These are phyloP conservation scores for Reticulitermes lucifugus DNA, from an alignment of 2,888 invertebrate species.

Conservation along the genomic window DNA sequence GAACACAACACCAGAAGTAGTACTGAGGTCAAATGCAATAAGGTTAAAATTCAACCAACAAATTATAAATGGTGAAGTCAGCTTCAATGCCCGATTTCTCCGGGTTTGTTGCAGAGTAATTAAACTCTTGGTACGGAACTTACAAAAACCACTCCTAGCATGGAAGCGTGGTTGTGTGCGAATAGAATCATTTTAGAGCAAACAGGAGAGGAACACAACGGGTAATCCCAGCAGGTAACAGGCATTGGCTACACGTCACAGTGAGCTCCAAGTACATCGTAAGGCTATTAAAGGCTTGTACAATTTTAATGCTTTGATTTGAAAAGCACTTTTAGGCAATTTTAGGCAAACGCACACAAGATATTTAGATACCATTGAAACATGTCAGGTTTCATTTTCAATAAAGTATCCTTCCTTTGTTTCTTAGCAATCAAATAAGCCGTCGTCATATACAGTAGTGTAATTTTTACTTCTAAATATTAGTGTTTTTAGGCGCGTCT, in stretches of 20 bases:
- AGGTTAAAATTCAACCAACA: background rate
- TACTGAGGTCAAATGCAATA: conserved; percentile 3
- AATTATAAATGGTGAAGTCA: conserved; percentile 1
- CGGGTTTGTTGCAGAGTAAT: background rate
- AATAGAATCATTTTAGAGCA: background rate
- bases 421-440: too few relatives aligned
- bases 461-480: too few relatives aligned
- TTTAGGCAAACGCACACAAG: too few relatives aligned
- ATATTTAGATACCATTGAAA: too few relatives aligned
- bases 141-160: conserved; percentile 4
- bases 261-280: too few relatives aligned
- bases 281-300: too few relatives aligned
- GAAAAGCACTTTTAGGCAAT: too few relatives aligned
- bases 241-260: background rate
- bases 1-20: background rate
- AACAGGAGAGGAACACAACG: background rate
- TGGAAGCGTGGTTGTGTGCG: background rate
- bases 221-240: background rate
- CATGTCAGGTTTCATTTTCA: too few relatives aligned
- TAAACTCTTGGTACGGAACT: background rate
- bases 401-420: too few relatives aligned
- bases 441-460: too few relatives aligned
- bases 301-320: too few relatives aligned
- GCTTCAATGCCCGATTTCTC: conserved; percentile 11
- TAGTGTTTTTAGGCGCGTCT: too few relatives aligned